Evolutionary conservation across 1,140 invertebrate species (phyloP).

Genomic region (Drosophila obscura): DNA sequence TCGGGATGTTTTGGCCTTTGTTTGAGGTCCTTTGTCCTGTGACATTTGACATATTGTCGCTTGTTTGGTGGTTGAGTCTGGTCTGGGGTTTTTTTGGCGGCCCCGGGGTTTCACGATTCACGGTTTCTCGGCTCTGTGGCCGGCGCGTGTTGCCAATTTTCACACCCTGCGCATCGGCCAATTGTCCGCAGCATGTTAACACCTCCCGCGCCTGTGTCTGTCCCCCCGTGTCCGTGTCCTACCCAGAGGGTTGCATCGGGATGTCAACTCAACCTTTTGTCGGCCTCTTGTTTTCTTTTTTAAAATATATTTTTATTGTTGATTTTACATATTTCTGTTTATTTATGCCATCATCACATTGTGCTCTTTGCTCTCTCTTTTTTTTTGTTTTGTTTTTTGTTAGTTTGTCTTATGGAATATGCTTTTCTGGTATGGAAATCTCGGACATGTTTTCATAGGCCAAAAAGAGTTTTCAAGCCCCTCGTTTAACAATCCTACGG

Average conservation of each 20-base stretch:
- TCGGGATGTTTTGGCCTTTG: constrained; percentile 30
- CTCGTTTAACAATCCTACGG: background rate
- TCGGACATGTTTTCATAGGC: constrained; percentile 70
- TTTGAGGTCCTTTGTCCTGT: constrained; percentile 57
- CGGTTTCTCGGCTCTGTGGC: constrained; percentile 20
- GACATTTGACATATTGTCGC: constrained; percentile 83
- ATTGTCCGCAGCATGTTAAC: constrained; percentile 80
- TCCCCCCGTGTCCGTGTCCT: constrained; percentile 32
- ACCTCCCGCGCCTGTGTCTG: constrained; percentile 65
- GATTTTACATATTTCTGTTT: constrained; percentile 79
- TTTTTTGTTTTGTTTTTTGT: constrained; percentile 41
- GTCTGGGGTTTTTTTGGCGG: constrained; percentile 33
- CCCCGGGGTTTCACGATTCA: constrained; percentile 8
- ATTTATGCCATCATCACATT: constrained; percentile 47
- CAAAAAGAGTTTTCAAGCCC: constrained; percentile 45
- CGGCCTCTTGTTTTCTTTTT: constrained; percentile 66
- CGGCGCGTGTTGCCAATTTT: constrained; percentile 82
- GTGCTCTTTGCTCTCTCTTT: constrained; percentile 29
- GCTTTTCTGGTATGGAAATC: constrained; percentile 70
- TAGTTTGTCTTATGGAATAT: constrained; percentile 53
- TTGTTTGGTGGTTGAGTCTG: constrained; percentile 41
- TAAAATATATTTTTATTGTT: constrained; percentile 65
- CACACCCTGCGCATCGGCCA: constrained; percentile 72
- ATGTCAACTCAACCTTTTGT: constrained; percentile 20
- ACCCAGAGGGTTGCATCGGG: constrained; percentile 43